Conservation (phyloP, 2,797 vertebrate species). For the Petrocephalus schoutedeni region DNA sequence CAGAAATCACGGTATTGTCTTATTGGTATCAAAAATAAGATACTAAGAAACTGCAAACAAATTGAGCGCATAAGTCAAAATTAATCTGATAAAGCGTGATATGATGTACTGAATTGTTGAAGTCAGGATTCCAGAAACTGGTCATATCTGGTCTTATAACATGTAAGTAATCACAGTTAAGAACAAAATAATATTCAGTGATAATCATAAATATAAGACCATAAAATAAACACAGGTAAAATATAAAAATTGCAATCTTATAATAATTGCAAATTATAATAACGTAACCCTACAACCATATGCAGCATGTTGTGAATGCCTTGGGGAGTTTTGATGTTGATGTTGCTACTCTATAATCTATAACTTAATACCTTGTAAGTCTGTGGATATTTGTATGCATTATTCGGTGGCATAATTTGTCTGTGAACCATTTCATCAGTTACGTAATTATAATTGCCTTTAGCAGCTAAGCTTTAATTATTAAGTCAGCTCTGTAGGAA, state of each 20-base stretch:
- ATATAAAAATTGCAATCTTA: not conserved
- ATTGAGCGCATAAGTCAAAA: not conserved
- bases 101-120: not conserved
- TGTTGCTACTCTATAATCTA: not conserved
- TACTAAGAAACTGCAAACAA: not conserved
- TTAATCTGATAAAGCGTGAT: not conserved
- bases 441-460: not conserved
- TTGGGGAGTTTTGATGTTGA: not conserved
- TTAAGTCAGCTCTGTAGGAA: conserved; percentile 18
- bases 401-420: not conserved
- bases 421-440: not conserved
- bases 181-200: not conserved
- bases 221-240: not conserved
- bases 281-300: not conserved
- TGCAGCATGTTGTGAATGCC: not conserved
- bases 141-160: not conserved
- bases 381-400: not conserved
- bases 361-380: conserved; percentile 1
- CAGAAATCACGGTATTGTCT: not conserved
- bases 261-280: not conserved
- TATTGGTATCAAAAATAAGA: not conserved
- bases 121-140: not conserved
- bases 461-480: conserved; percentile 32
- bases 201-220: not conserved
- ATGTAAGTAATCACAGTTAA: not conserved